These are phyloP conservation scores for Acyrthosiphon pisum DNA, from an alignment of 1,140 invertebrate species.

Conservation along the genomic window DNA sequence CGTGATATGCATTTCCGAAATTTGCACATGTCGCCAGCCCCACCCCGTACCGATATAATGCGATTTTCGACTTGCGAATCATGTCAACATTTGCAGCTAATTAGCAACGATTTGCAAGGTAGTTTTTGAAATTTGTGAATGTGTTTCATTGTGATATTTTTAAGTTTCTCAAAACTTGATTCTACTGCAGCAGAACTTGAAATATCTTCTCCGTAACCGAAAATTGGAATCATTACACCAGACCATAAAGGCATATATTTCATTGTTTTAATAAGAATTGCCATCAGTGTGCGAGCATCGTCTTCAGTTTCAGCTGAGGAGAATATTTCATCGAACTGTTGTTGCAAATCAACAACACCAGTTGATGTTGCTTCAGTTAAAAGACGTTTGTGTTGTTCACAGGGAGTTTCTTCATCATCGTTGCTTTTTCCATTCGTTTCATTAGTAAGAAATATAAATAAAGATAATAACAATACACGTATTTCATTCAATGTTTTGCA, in stretches of 20 bases:
- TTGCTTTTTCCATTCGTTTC: background rate
- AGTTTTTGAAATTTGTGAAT: too few relatives aligned
- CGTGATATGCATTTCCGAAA: too few relatives aligned
- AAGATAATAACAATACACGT: background rate
- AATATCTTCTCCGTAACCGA: background rate
- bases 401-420: background rate
- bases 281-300: background rate
- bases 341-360: background rate
- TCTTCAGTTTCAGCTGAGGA: background rate
- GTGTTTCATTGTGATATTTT: background rate
- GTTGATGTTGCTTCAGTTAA: background rate
- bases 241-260: background rate
- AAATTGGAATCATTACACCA: background rate
- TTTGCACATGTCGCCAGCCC: too few relatives aligned
- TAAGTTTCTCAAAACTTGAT: background rate
- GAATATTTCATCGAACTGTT: background rate
- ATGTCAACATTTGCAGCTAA: too few relatives aligned
- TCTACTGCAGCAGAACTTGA: background rate
- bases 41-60: too few relatives aligned
- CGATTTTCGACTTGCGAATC: too few relatives aligned
- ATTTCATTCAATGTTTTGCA: background rate
- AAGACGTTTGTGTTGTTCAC: background rate
- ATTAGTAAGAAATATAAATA: constrained; percentile 4
- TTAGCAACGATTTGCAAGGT: too few relatives aligned
- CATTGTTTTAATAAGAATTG: background rate